Evolutionary conservation across 2,888 invertebrate genomes (phyloP).

Genomic region (Stenchaetothrips biformis): DNA sequence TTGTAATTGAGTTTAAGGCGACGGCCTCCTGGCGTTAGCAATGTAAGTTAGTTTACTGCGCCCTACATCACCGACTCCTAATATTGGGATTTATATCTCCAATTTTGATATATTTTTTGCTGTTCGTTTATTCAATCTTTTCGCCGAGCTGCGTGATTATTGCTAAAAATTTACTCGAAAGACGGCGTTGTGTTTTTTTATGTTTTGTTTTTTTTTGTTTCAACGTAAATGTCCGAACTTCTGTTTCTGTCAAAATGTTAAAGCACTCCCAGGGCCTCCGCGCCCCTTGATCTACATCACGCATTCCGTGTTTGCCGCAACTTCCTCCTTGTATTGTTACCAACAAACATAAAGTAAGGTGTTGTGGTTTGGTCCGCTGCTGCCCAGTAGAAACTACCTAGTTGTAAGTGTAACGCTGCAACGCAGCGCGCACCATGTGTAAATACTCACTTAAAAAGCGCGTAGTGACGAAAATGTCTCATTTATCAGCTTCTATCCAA

Average conservation of each 20-base stretch:
- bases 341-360: neutral
- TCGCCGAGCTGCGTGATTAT: neutral
- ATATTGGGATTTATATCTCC: no score
- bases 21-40: no score
- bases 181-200: neutral
- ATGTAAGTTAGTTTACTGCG: neutral
- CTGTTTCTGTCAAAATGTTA: neutral
- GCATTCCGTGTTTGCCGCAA: constrained; percentile 8
- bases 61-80: neutral
- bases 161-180: no score
- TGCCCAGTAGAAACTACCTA: no score
- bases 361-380: no score
- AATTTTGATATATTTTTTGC: neutral
- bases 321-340: neutral
- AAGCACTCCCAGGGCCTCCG: neutral
- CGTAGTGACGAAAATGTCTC: neutral
- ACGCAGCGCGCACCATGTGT: constrained; percentile 4
- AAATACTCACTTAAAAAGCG: neutral
- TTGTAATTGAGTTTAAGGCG: no score
- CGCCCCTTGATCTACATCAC: neutral
- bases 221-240: neutral
- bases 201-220: neutral
- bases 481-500: constrained; percentile 16
- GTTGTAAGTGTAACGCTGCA: neutral
- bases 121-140: neutral